A percentile compares a stretch with the other conserved stretches of the same genome.
Conservation (phyloP, 2,888 invertebrate genomes). For the Leucania comma region DNA sequence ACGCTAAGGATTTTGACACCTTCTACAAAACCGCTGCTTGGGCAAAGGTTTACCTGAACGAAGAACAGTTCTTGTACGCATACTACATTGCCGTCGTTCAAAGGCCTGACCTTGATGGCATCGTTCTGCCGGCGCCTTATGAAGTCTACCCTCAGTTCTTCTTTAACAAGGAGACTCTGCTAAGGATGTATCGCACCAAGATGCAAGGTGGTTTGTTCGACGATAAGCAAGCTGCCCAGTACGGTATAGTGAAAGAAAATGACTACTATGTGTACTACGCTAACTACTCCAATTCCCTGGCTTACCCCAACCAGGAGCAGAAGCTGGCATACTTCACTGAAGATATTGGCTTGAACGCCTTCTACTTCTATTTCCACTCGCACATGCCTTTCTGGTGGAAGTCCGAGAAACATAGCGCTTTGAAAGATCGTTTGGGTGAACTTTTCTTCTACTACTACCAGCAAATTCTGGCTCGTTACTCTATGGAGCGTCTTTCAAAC, state of each 20-base stretch:
- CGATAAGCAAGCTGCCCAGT: slow-evolving; percentile 75
- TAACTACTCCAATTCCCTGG: slow-evolving; percentile 90
- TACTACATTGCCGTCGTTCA: slow-evolving; percentile 91
- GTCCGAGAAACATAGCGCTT: slow-evolving; percentile 84
- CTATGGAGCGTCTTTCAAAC: slow-evolving; percentile 92
- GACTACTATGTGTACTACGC: slow-evolving; percentile 88
- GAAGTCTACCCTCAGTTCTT: slow-evolving; percentile 93
- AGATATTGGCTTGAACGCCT: slow-evolving; percentile 92
- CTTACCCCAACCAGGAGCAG: slow-evolving; percentile 90
- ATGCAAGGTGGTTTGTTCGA: slow-evolving; percentile 78
- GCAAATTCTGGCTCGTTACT: slow-evolving; percentile 93
- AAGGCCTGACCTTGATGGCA: slow-evolving; percentile 89
- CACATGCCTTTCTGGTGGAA: slow-evolving; percentile 92
- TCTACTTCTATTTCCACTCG: slow-evolving; percentile 92
- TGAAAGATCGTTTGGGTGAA: slow-evolving; percentile 92
- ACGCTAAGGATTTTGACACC: slow-evolving; percentile 91
- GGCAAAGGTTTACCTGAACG: slow-evolving; percentile 91
- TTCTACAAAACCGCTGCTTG: slow-evolving; percentile 91
- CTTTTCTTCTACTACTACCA: slow-evolving; percentile 92
- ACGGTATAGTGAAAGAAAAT: slow-evolving; percentile 82
- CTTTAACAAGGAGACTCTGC: slow-evolving; percentile 90
- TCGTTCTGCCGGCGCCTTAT: slow-evolving; percentile 92
- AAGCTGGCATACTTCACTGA: slow-evolving; percentile 93
- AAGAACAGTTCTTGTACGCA: slow-evolving; percentile 91
- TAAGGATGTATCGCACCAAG: slow-evolving; percentile 83